Evolutionary conservation across 1,140 invertebrate genomes (phyloP), one percentile per base, ranked within the genome.

Genomic region (Drosophila parabipectinata): DNA sequence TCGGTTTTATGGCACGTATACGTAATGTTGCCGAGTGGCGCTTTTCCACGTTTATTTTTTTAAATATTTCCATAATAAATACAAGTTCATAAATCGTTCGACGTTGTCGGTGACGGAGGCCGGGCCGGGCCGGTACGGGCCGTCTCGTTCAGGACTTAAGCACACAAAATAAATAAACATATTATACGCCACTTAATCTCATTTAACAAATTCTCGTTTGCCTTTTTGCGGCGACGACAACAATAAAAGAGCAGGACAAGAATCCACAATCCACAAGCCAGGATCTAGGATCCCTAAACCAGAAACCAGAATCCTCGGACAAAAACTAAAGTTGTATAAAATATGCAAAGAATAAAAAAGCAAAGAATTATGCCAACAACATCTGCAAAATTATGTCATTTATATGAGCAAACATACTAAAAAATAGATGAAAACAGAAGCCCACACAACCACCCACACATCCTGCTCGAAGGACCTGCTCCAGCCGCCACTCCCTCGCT

Each of bases 341-440:
- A 87, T 85, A 87, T 87, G 78, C 81, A 85, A 80, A 64, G 58
- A 69, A 58, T 69, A 67, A 75, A 47, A 67, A 60, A 61, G 21
- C 72, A 47, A 74, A 47, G 62, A 72, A 67, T 76, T 79, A 72
- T 84, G 66, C 44, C 52, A 55, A 54, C 64, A 82, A 72, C 82
- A 89, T 83, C 84, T 88, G 72, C 76, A 72, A 88, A 88, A 88
- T 88, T 88, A 84, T 88, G 83, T 88, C 84, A 88, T 88, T 88
- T 88, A 88, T 88, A 89, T 88, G 76, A 72, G 84, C 79, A 89
- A 88, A 89, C 79, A 83, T 59, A 84, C 72, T 76, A 89, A 88
- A 88, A 88, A 78, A 88, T 78, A 88, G 71, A 85, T 81, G 77
- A 80, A 74, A 82, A 79, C 67, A 89, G 50, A 44, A 77, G 52